phyloP scores from a whole-genome alignment of 2,113 vertebrate species.

The Cavia aperea region DNA sequence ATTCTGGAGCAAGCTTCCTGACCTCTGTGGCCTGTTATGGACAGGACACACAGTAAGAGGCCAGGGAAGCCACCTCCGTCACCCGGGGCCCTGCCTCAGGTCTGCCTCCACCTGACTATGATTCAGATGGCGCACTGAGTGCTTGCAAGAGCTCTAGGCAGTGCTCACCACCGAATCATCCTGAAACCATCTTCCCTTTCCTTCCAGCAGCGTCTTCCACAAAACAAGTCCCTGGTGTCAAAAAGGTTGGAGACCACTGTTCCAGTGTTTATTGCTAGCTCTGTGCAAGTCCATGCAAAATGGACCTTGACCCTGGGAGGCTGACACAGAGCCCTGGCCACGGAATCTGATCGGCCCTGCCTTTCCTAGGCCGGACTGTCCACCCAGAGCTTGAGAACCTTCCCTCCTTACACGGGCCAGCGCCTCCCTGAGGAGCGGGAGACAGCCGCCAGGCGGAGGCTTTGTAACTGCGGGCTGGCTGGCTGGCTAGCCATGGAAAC shows the following conservation, averaged over 20 bases:
- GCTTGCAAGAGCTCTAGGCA: neutral
- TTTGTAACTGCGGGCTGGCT: neutral
- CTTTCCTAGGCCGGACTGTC: neutral
- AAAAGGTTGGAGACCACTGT: neutral
- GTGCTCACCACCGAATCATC: neutral
- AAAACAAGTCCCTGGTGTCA: neutral
- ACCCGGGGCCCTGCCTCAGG: neutral
- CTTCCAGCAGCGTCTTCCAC: neutral
- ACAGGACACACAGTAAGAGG: neutral
- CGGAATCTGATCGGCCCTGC: neutral
- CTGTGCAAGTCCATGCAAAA: neutral
- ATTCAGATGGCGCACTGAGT: neutral
- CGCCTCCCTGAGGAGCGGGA: neutral
- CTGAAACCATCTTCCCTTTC: neutral
- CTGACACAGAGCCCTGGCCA: neutral
- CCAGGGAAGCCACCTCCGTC: neutral
- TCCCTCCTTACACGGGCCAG: neutral
- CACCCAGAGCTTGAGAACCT: neutral
- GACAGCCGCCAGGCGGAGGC: neutral
- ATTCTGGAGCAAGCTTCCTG: neutral
- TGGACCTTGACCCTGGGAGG: neutral
- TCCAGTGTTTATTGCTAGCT: neutral
- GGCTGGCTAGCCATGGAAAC: neutral
- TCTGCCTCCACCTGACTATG: neutral
- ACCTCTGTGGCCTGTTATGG: neutral